These are phyloP conservation scores for Rotaria socialis DNA, from an alignment of 2,888 invertebrate species.

Conservation along the genomic window DNA sequence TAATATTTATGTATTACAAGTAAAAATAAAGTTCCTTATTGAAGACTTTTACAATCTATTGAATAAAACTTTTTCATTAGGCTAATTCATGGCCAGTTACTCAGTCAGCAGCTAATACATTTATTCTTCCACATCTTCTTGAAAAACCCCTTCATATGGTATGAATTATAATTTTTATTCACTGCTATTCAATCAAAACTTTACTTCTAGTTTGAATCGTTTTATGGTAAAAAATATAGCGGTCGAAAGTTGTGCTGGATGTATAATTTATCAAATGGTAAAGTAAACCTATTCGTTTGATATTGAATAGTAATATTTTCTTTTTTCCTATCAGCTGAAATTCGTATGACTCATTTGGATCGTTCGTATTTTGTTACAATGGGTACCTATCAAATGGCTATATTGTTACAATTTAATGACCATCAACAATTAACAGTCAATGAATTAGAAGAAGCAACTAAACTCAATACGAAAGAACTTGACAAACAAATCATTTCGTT, in stretches of 20 bases:
- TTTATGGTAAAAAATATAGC: constrained; percentile 80
- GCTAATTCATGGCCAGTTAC: constrained; percentile 78
- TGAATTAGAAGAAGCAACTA: constrained; percentile 69
- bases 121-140: constrained; percentile 80
- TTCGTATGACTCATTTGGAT: constrained; percentile 70
- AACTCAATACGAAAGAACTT: constrained; percentile 76
- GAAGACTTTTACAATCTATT: too few species aligned
- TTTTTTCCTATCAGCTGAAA: constrained; percentile 63
- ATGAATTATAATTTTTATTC: constrained; percentile 48
- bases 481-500: constrained; percentile 77
- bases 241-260: constrained; percentile 93
- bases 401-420: constrained; percentile 74
- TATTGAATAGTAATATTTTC: neutral
- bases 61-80: neutral
- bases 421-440: constrained; percentile 66
- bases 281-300: neutral
- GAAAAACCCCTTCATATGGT: constrained; percentile 78
- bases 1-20: constrained; percentile 64
- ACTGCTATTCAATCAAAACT: too few species aligned
- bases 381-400: constrained; percentile 74
- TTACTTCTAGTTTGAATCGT: constrained; percentile 73
- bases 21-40: neutral
- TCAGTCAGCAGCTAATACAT: constrained; percentile 74
- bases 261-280: constrained; percentile 84
- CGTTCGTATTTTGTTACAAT: constrained; percentile 80